These are phyloP conservation scores for Brachionus rubens DNA, from an alignment of 1,140 invertebrate species.

Conservation along the genomic window DNA sequence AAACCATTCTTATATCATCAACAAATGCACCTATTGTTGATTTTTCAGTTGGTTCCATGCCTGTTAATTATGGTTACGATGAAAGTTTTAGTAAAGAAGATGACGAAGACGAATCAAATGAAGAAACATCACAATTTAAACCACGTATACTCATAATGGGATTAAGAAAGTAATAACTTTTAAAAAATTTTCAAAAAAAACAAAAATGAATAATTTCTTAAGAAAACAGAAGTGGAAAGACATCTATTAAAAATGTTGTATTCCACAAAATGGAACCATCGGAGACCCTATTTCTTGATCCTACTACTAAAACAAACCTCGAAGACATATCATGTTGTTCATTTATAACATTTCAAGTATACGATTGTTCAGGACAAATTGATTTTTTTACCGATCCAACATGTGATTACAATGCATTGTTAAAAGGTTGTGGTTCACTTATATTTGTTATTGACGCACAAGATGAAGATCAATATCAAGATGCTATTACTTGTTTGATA, in stretches of 20 bases:
- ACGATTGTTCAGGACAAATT: slow-evolving; percentile 98
- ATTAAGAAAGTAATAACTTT: slow-evolving; percentile 1
- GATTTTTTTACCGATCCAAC: slow-evolving; percentile 86
- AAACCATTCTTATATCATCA: neutral
- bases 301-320: slow-evolving; percentile 96
- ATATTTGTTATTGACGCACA: slow-evolving; percentile 99
- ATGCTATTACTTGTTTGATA: slow-evolving; percentile 87
- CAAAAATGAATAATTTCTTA: neutral
- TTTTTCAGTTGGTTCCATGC: slow-evolving; percentile 46
- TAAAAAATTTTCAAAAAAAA: neutral
- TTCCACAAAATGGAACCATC: slow-evolving; percentile 99
- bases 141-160: slow-evolving; percentile 39
- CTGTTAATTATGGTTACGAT: slow-evolving; percentile 39
- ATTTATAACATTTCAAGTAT: slow-evolving; percentile 99
- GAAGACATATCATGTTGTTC: slow-evolving; percentile 86
- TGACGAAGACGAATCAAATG: slow-evolving; percentile 21
- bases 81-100: slow-evolving; percentile 41
- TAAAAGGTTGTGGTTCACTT: slow-evolving; percentile 85
- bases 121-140: slow-evolving; percentile 26
- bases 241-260: slow-evolving; percentile 99
- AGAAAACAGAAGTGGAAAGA: slow-evolving; percentile 81
- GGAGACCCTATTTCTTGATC: slow-evolving; percentile 97
- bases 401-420: slow-evolving; percentile 91
- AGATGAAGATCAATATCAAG: slow-evolving; percentile 90
- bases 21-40: slow-evolving; percentile 18